These are phyloP conservation scores for Adela reaumurella DNA, from an alignment of 2,888 invertebrate species.

Conservation along the genomic window DNA sequence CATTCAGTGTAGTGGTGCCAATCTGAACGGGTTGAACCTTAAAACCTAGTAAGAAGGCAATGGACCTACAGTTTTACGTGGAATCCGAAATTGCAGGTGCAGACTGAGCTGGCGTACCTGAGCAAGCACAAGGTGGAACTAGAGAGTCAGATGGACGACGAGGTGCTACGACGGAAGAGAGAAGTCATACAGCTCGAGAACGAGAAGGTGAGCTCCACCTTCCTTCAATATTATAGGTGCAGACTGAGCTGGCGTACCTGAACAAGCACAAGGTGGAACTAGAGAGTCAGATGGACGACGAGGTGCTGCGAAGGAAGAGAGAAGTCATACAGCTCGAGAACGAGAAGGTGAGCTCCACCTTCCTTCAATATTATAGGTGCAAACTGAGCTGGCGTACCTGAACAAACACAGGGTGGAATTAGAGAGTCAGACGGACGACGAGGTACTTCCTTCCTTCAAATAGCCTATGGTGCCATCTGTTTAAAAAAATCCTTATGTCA, in stretches of 20 bases:
- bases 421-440: conserved; percentile 61
- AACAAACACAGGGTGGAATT: conserved; percentile 75
- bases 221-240: no score
- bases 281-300: conserved; percentile 61
- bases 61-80: no score
- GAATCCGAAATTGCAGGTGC: no score
- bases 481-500: no score
- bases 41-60: no score
- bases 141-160: conserved; percentile 61
- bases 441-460: no score
- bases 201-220: conserved; percentile 58
- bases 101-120: conserved; percentile 80
- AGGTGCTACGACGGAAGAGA: conserved; percentile 55
- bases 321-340: conserved; percentile 64
- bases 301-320: conserved; percentile 55
- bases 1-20: no score
- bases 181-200: conserved; percentile 64
- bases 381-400: conserved; percentile 80
- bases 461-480: no score
- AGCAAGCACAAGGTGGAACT: conserved; percentile 75
- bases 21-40: no score
- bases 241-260: conserved; percentile 80
- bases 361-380: no score
- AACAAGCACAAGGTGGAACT: conserved; percentile 75
- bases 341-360: conserved; percentile 69